phyloP scores from a whole-genome alignment of 1,140 invertebrate genomes.

The Aricia agestis region DNA sequence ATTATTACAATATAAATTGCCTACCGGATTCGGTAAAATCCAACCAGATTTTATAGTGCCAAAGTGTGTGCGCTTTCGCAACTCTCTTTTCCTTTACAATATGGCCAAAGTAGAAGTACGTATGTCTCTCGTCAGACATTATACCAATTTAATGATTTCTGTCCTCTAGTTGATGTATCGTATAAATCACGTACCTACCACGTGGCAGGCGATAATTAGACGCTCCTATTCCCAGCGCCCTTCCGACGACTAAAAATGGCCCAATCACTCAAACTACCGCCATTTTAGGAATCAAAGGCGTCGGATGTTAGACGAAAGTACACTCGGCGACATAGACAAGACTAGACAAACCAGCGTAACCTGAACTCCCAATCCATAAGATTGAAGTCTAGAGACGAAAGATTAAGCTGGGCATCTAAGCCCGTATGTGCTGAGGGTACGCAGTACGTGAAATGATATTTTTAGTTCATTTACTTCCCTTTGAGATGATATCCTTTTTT shows the following conservation, averaged over 20 bases:
- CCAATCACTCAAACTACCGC: conserved; percentile 59
- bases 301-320: conserved; percentile 6
- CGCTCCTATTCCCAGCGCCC: conserved; percentile 53
- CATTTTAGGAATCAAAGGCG: conserved; percentile 18
- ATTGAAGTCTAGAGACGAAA: neutral
- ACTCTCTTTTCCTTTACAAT: too few relatives aligned
- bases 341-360: neutral
- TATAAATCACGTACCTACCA: conserved; percentile 25
- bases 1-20: too few relatives aligned
- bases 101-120: too few relatives aligned
- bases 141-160: neutral
- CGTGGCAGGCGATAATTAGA: conserved; percentile 64
- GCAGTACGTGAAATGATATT: neutral
- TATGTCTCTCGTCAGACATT: too few relatives aligned
- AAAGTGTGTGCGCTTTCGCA: too few relatives aligned
- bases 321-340: neutral
- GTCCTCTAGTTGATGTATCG: neutral
- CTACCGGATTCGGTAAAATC: too few relatives aligned
- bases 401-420: neutral
- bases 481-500: conserved; percentile 2
- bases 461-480: conserved; percentile 7
- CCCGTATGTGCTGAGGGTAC: neutral
- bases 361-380: neutral
- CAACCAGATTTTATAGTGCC: too few relatives aligned
- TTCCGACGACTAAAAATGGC: conserved; percentile 59